Evolutionary conservation across 2,797 vertebrate species (phyloP).

Genomic region (Pseudochirops cupreus): DNA sequence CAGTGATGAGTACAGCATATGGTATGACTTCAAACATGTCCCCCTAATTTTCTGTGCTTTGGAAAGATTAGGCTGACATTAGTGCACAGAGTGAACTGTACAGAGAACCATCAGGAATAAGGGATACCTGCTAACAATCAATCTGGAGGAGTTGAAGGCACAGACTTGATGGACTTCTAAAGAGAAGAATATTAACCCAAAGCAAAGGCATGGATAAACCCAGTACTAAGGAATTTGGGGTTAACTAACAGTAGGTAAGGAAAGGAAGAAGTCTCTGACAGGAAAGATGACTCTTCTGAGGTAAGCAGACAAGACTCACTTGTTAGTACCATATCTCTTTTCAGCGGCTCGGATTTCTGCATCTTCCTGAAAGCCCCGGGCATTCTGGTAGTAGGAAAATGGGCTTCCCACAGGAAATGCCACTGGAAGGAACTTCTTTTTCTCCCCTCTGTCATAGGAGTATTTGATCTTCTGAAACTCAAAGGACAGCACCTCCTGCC

Average conservation of each 20-base stretch:
- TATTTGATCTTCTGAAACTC: conserved; percentile 99
- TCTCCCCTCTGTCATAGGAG: conserved; percentile 89
- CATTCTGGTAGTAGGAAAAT: conserved; percentile 92
- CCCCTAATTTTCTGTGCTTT: not conserved
- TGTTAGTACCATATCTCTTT: conserved; percentile 94
- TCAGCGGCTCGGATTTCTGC: conserved; percentile 91
- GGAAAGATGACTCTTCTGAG: accelerated
- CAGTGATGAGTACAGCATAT: not conserved
- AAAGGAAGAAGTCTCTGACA: not conserved
- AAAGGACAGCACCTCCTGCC: conserved; percentile 89
- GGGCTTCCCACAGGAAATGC: conserved; percentile 91
- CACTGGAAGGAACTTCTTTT: conserved; percentile 91
- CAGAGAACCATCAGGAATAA: not conserved
- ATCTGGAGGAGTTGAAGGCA: not conserved
- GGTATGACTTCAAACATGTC: not conserved
- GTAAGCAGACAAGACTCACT: conserved; percentile 73
- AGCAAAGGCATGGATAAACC: not conserved
- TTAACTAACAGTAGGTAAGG: not conserved
- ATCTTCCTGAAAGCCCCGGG: conserved; percentile 95
- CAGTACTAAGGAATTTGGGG: not conserved
- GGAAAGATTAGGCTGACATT: not conserved
- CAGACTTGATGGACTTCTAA: not conserved
- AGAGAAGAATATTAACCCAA: not conserved
- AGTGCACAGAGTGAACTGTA: not conserved
- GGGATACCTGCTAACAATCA: not conserved